phyloP scores from a whole-genome alignment of 1,140 invertebrate genomes.

The Calliphora vicina region DNA sequence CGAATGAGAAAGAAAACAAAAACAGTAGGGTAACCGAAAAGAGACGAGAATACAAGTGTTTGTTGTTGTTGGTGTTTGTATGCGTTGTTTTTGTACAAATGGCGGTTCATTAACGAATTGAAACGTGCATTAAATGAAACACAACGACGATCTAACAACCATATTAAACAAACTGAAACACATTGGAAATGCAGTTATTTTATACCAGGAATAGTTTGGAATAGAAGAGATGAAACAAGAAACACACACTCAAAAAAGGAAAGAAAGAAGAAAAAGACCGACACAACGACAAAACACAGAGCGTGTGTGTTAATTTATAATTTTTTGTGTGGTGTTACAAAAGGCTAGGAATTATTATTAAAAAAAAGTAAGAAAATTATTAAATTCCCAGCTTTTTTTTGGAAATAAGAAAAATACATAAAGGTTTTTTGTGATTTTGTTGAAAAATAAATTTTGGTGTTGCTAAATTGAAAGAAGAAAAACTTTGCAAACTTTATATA shows the following conservation, averaged over 20 bases:
- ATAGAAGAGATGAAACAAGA: background rate
- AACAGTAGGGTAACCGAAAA: background rate
- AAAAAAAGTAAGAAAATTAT: background rate
- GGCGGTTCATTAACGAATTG: background rate
- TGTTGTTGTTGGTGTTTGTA: too few species aligned
- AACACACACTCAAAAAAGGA: background rate
- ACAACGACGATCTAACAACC: background rate
- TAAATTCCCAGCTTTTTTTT: background rate
- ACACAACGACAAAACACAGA: constrained; percentile 29
- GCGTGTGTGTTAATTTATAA: constrained; percentile 28
- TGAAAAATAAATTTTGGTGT: too few species aligned
- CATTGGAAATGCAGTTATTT: background rate
- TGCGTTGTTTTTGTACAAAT: background rate
- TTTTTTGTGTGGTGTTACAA: constrained; percentile 28
- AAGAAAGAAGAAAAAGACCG: constrained; percentile 17
- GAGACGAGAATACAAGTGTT: background rate
- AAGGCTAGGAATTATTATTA: constrained; percentile 18
- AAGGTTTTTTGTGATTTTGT: background rate
- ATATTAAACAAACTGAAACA: background rate
- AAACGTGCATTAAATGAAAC: too few species aligned
- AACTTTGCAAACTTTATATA: too few species aligned
- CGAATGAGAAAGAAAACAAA: background rate
- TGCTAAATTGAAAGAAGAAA: too few species aligned
- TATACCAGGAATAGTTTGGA: background rate
- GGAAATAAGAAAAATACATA: too few species aligned